phyloP scores from a whole-genome alignment of 2,797 vertebrate genomes.

The Acipenser oxyrinchus region DNA sequence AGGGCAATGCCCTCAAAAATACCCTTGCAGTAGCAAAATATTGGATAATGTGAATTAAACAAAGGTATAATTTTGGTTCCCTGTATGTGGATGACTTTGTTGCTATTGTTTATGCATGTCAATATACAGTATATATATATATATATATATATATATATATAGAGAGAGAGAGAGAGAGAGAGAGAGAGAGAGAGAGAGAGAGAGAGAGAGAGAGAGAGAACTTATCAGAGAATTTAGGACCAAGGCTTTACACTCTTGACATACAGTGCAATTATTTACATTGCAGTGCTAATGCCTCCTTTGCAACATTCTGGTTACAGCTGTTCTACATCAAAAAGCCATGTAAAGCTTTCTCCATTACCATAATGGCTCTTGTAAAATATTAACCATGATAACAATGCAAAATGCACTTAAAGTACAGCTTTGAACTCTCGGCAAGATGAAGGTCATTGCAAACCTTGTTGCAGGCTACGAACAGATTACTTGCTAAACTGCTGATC shows the following conservation, averaged over 20 bases:
- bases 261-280: background rate
- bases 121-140: no score
- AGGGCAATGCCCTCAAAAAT: no score
- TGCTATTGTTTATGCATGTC: no score
- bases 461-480: background rate
- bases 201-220: no score
- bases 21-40: no score
- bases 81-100: no score
- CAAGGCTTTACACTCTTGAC: background rate
- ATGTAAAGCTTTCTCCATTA: background rate
- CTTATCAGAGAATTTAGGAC: no score
- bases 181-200: no score
- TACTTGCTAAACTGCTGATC: conserved; percentile 35
- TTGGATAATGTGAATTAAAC: no score
- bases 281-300: background rate
- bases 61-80: no score
- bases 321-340: background rate
- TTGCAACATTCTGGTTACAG: conserved; percentile 2
- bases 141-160: no score
- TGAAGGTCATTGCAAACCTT: conserved; percentile 45
- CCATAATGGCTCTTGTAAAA: conserved; percentile 24
- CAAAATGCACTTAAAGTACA: background rate
- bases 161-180: no score
- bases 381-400: conserved; percentile 25
- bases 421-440: conserved; percentile 4